Evolutionary conservation across 2,888 invertebrate genomes (phyloP).

Genomic region (Liodrosophila aerea): DNA sequence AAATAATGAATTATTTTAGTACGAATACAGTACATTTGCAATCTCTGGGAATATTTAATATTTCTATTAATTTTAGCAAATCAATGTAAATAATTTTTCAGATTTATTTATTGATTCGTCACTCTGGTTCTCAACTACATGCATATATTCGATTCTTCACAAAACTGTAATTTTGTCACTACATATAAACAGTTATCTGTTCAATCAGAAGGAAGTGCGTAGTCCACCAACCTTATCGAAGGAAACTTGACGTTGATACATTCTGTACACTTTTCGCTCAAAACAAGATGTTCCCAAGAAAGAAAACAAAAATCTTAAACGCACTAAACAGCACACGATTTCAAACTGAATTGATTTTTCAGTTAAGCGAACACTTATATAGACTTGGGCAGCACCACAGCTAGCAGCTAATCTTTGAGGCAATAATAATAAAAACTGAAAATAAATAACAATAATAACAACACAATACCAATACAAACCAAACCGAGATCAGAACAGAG

Average conservation of each 20-base stretch:
- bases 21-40: too few relatives aligned
- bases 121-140: too few relatives aligned
- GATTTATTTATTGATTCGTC: too few relatives aligned
- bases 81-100: too few relatives aligned
- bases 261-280: constrained; percentile 38
- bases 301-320: constrained; percentile 14
- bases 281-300: constrained; percentile 9
- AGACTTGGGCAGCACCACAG: constrained; percentile 54
- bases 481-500: constrained; percentile 44
- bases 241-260: constrained; percentile 78
- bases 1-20: too few relatives aligned
- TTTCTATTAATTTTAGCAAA: too few relatives aligned
- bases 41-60: too few relatives aligned
- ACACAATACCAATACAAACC: constrained; percentile 27
- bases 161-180: constrained; percentile 3
- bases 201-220: constrained; percentile 11
- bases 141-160: too few relatives aligned
- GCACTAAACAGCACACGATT: constrained; percentile 44
- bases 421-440: constrained; percentile 34
- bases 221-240: constrained; percentile 78
- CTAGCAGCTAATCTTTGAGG: constrained; percentile 46
- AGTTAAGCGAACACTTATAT: constrained; percentile 67
- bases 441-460: constrained; percentile 41
- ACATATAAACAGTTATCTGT: not conserved
- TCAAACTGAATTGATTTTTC: constrained; percentile 60